These are phyloP conservation scores for Mionectes olivaceus DNA, from an alignment of 2,797 vertebrate species.

Conservation along the genomic window DNA sequence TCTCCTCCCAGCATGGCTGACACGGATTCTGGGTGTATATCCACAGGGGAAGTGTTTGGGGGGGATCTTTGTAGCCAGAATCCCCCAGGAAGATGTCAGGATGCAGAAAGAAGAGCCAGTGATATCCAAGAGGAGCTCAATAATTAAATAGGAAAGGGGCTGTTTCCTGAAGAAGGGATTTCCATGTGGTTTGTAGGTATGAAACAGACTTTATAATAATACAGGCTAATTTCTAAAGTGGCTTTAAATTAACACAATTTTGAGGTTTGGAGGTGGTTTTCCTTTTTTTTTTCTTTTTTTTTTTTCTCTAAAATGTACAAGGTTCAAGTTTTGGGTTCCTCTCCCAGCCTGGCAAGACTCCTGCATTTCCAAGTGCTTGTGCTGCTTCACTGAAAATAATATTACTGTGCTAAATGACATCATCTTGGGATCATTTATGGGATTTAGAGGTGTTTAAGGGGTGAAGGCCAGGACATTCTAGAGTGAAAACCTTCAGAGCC, in stretches of 20 bases:
- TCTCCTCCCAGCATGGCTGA: not conserved
- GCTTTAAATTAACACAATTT: not conserved
- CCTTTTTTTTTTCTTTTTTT: not conserved
- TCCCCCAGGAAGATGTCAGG: not conserved
- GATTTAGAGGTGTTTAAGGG: not conserved
- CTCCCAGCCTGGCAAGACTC: not conserved
- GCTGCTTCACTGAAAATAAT: slow-evolving; percentile 56
- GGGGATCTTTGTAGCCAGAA: not conserved
- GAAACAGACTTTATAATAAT: not conserved
- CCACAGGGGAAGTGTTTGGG: not conserved
- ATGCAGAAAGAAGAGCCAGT: not conserved
- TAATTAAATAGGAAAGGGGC: not conserved
- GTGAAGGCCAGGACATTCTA: not conserved
- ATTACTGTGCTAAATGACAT: slow-evolving; percentile 22
- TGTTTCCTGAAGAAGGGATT: not conserved
- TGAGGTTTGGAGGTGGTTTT: accelerated
- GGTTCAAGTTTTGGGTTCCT: not conserved
- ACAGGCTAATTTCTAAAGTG: not conserved
- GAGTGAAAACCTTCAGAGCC: not conserved
- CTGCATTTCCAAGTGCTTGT: not conserved
- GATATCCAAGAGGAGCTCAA: accelerated
- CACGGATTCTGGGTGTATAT: not conserved
- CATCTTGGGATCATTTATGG: slow-evolving; percentile 12
- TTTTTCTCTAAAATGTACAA: not conserved
- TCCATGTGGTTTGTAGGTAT: not conserved